These are phyloP conservation scores for Musca vetustissima DNA, from an alignment of 1,140 invertebrate species.

Conservation along the genomic window DNA sequence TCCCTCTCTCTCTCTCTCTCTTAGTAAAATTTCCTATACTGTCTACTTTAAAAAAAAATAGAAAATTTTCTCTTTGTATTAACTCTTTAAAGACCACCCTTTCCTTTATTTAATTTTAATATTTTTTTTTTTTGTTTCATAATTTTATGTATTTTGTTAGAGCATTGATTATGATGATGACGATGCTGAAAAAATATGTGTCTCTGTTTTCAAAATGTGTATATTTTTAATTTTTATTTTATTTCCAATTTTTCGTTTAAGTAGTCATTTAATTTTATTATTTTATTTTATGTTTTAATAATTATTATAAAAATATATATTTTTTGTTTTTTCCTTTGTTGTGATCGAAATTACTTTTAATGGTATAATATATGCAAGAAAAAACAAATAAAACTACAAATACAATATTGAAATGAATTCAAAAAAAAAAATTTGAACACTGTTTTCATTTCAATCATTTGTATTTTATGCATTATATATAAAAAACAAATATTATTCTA, in stretches of 20 bases:
- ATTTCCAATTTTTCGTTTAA: no score
- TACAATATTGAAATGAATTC: conserved; percentile 28
- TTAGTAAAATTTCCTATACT: neutral
- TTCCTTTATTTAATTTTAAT: neutral
- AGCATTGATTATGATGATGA: no score
- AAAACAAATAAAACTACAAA: conserved; percentile 25
- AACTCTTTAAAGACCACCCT: no score
- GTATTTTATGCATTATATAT: neutral
- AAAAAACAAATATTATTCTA: no score
- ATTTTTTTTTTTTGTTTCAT: neutral
- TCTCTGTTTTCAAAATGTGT: no score
- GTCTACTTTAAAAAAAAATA: no score
- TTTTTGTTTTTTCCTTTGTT: neutral
- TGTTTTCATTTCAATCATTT: no score
- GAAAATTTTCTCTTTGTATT: conserved; percentile 14
- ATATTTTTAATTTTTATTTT: no score
- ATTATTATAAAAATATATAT: no score
- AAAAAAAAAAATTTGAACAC: no score
- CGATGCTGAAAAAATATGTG: no score
- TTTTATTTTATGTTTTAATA: neutral
- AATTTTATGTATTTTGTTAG: conserved; percentile 10
- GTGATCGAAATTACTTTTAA: conserved; percentile 17
- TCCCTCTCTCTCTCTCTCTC: conserved; percentile 11
- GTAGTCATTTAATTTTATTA: conserved; percentile 20
- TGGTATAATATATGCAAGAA: no score